These are phyloP conservation scores for Echinometra lucunter DNA, from an alignment of 53 echinoderm and acorn worm species.

Conservation along the genomic window DNA sequence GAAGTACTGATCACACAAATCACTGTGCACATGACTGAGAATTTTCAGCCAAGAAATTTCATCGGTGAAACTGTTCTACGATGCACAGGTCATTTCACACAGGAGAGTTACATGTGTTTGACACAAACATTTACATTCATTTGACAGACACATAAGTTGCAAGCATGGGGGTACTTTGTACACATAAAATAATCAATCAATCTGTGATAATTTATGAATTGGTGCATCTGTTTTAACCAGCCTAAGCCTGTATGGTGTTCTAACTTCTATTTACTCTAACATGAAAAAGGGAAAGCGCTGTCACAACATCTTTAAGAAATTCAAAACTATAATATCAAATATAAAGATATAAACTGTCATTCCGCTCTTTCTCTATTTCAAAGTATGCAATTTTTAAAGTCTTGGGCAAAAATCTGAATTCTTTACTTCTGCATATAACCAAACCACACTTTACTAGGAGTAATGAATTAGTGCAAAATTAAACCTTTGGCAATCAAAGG, in stretches of 20 bases:
- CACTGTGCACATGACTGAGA: too few relatives aligned
- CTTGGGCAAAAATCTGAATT: too few relatives aligned
- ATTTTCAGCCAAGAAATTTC: background rate
- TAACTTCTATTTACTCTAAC: background rate
- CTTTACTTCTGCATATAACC: too few relatives aligned
- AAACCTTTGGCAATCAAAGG: background rate
- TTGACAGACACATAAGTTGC: background rate
- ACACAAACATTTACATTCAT: background rate
- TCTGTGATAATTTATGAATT: background rate
- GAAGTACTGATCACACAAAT: too few relatives aligned
- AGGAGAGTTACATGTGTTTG: background rate
- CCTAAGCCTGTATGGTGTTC: background rate
- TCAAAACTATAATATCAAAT: background rate
- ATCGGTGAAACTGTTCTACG: background rate
- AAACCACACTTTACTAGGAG: background rate
- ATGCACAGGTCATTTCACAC: background rate
- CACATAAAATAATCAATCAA: background rate
- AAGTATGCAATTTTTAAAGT: too few relatives aligned
- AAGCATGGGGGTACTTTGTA: background rate
- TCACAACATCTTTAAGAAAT: background rate
- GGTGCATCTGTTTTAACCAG: background rate
- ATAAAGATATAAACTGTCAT: background rate
- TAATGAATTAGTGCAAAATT: background rate
- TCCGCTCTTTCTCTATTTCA: background rate
- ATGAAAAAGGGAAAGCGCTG: background rate